phyloP scores from a whole-genome alignment of 2,113 vertebrate species.

The Sebastes fasciatus region DNA sequence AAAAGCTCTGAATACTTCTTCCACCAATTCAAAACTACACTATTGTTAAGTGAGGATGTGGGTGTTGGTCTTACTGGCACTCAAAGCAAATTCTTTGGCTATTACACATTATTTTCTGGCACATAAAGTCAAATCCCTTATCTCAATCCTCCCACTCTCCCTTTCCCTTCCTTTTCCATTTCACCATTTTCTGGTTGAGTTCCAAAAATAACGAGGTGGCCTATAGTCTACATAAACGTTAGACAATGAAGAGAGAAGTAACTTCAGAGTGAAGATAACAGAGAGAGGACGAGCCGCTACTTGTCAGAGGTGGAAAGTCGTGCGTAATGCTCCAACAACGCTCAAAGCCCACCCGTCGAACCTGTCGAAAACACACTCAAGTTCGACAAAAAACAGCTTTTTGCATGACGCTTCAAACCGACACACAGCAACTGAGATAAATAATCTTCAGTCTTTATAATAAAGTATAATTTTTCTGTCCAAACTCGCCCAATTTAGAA shows the following conservation, averaged over 20 bases:
- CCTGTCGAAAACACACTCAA: too few species aligned
- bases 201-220: background rate
- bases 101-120: conserved; percentile 31
- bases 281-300: background rate
- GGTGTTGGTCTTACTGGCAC: conserved; percentile 69
- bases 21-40: conserved; percentile 25
- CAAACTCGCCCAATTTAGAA: background rate
- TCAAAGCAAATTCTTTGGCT: conserved; percentile 57
- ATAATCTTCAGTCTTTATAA: background rate
- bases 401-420: background rate
- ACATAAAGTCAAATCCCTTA: conserved; percentile 14
- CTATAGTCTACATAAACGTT: background rate
- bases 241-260: background rate
- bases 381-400: background rate
- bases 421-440: background rate
- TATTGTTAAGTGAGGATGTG: conserved; percentile 40
- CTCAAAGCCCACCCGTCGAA: background rate
- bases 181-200: background rate
- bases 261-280: background rate
- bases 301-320: background rate
- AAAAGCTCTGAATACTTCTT: background rate
- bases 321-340: conserved; percentile 1
- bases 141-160: background rate
- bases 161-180: background rate
- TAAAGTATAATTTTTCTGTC: background rate